phyloP scores from a whole-genome alignment of 1,140 invertebrate species.

The Penaeus vannamei region DNA sequence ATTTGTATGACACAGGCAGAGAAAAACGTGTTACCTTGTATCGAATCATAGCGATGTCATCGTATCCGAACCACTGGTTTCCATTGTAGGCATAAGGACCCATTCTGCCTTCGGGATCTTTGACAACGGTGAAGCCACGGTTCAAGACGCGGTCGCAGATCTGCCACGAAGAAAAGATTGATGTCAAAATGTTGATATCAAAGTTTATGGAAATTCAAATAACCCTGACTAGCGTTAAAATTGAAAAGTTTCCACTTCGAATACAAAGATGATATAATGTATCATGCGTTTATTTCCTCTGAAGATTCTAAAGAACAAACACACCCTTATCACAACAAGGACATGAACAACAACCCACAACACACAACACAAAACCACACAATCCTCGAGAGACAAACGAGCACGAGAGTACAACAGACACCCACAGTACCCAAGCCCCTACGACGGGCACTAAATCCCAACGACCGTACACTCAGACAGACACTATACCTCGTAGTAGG shows the following conservation, averaged over 20 bases:
- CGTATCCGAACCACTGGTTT: conserved; percentile 91
- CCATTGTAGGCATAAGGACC: conserved; percentile 89
- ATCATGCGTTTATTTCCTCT: no score
- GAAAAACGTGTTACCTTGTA: conserved; percentile 78
- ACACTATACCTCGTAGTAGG: conserved; percentile 72
- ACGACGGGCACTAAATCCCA: neutral
- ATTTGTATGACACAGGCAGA: neutral
- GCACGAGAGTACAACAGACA: neutral
- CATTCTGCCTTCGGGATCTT: conserved; percentile 82
- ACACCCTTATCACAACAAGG: no score
- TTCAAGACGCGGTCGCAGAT: conserved; percentile 66
- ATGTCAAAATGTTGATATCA: neutral
- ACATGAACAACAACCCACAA: no score
- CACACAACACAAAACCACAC: no score
- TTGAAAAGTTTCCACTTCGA: neutral
- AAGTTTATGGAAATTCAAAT: neutral
- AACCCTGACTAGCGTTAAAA: neutral
- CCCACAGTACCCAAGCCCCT: neutral
- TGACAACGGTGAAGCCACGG: conserved; percentile 83
- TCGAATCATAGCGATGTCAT: conserved; percentile 84
- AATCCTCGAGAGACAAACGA: no score
- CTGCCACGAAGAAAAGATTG: conserved; percentile 24
- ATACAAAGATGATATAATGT: no score
- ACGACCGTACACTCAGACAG: neutral
- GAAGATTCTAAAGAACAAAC: no score